These are phyloP conservation scores for Lasioglossum figueresi DNA, from an alignment of 2,888 invertebrate genomes.

Conservation along the genomic window DNA sequence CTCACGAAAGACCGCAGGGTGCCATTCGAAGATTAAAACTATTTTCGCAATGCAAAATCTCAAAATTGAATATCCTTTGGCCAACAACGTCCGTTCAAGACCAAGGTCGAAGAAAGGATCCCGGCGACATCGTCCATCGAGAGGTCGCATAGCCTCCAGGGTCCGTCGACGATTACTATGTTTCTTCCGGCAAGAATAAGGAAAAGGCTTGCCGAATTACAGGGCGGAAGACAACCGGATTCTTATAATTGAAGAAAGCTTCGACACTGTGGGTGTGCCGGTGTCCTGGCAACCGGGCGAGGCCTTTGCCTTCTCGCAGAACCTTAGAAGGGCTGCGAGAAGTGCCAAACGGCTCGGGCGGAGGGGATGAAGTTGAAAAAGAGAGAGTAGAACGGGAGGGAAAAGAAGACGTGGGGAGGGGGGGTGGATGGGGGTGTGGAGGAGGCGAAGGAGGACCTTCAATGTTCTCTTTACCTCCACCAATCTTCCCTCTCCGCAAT, in stretches of 20 bases:
- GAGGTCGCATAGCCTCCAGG: neutral
- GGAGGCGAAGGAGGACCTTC: constrained; percentile 45
- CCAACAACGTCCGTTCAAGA: neutral
- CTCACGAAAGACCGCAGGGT: neutral
- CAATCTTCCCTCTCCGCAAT: constrained; percentile 65
- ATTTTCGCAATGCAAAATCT: neutral
- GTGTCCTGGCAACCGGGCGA: constrained; percentile 67
- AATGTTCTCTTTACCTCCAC: constrained; percentile 54
- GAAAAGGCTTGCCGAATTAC: constrained; percentile 61
- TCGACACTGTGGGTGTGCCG: constrained; percentile 70
- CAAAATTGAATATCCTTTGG: neutral
- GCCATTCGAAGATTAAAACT: neutral
- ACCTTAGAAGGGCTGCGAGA: constrained; percentile 49
- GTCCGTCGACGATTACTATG: neutral
- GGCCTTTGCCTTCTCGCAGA: constrained; percentile 49
- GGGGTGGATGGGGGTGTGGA: constrained; percentile 13
- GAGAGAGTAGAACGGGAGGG: constrained; percentile 14
- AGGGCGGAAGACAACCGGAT: constrained; percentile 63
- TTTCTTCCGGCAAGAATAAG: neutral
- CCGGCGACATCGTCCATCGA: neutral
- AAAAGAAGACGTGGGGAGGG: constrained; percentile 12
- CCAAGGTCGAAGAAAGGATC: neutral
- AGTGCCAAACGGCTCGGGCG: constrained; percentile 30
- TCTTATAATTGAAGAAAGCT: constrained; percentile 75
- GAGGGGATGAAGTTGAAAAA: constrained; percentile 33